phyloP scores from a whole-genome alignment of 1,140 invertebrate species.

The Pachyrhynchus sulphureomaculatus region DNA sequence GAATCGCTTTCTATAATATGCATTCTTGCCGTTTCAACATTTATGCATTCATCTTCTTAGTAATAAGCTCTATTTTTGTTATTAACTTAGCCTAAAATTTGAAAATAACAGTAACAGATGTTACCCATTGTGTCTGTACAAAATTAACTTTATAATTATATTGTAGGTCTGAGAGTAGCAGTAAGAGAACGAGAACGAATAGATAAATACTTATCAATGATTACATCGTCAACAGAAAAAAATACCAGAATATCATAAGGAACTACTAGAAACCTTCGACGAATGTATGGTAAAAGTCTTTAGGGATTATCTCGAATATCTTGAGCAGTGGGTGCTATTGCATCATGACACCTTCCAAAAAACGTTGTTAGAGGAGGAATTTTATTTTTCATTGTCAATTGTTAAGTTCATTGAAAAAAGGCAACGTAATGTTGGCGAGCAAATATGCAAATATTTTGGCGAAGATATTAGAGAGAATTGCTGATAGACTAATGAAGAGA shows the following conservation, averaged over 20 bases:
- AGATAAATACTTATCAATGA: constrained; percentile 67
- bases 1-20: too few species aligned
- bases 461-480: constrained; percentile 56
- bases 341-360: constrained; percentile 69
- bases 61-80: too few species aligned
- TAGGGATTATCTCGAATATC: constrained; percentile 71
- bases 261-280: constrained; percentile 73
- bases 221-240: constrained; percentile 51
- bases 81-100: too few species aligned
- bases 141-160: too few species aligned
- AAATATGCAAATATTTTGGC: constrained; percentile 65
- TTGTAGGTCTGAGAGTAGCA: constrained; percentile 66
- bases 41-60: too few species aligned
- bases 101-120: too few species aligned
- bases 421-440: constrained; percentile 64
- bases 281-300: constrained; percentile 64
- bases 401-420: constrained; percentile 69
- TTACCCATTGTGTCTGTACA: too few species aligned
- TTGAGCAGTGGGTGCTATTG: constrained; percentile 71
- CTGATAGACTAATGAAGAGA: constrained; percentile 55
- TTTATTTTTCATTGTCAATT: constrained; percentile 72
- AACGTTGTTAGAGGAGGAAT: constrained; percentile 78
- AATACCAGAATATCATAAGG: constrained; percentile 54
- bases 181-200: constrained; percentile 75
- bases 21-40: too few species aligned